Percentiles rank a stretch among this genome's conserved stretches.
Evolutionary conservation across 2,888 invertebrate genomes (phyloP).

Genomic region (Mesochorus sp.): DNA sequence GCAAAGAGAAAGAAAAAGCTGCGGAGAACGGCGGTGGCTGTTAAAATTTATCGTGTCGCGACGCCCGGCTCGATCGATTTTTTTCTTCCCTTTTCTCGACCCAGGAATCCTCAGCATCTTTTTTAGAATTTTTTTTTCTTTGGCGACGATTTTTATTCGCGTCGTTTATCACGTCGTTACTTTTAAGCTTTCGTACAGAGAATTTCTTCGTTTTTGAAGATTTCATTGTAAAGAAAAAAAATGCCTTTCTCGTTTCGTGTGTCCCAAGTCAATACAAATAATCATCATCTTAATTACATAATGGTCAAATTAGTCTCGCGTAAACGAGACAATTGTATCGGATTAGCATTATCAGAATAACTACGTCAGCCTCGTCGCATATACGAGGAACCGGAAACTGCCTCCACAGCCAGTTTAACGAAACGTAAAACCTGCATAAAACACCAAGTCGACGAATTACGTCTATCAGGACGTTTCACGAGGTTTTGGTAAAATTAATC

Average conservation of each 20-base stretch:
- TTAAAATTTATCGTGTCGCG: constrained; percentile 62
- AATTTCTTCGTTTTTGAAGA: background rate
- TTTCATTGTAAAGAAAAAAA: too few species aligned
- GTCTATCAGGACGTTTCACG: too few species aligned
- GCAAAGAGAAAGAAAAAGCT: constrained; percentile 21
- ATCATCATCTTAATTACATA: background rate
- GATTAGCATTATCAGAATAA: constrained; percentile 12
- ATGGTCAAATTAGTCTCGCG: constrained; percentile 9
- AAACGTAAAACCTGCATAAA: constrained; percentile 12
- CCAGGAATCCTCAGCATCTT: constrained; percentile 18
- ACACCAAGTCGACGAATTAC: background rate
- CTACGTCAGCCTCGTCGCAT: constrained; percentile 1
- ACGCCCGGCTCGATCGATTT: constrained; percentile 41
- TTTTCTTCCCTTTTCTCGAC: constrained; percentile 9
- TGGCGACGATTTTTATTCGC: background rate
- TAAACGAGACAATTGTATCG: constrained; percentile 13
- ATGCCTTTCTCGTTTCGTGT: background rate
- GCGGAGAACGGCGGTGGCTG: constrained; percentile 25
- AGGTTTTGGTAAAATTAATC: too few species aligned
- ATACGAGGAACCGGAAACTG: constrained; percentile 40
- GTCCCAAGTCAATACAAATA: background rate
- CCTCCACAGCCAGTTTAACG: constrained; percentile 17
- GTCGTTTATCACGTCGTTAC: background rate
- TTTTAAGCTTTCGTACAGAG: background rate
- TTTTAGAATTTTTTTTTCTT: constrained; percentile 16